Evolutionary conservation across 2,113 vertebrate genomes (phyloP).

Genomic region (Baryphthengus martii): DNA sequence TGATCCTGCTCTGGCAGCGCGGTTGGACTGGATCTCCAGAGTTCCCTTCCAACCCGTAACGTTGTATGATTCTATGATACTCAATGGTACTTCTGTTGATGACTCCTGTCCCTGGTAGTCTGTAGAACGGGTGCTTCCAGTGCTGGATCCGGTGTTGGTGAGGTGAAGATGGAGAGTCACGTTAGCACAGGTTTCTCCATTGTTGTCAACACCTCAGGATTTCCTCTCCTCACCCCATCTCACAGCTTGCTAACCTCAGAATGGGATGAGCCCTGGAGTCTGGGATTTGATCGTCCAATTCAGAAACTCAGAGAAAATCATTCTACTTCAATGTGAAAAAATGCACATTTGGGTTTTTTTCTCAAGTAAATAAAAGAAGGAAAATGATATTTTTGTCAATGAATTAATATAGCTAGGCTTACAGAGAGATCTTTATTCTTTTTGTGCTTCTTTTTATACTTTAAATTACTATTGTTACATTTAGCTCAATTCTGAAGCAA

Average conservation of each 20-base stretch:
- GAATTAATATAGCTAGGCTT: neutral
- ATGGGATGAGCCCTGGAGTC: neutral
- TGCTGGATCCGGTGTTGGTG: neutral
- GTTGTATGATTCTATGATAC: too few species aligned
- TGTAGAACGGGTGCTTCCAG: neutral
- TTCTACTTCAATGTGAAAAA: neutral
- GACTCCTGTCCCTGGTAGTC: neutral
- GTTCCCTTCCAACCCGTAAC: too few species aligned
- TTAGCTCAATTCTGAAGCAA: neutral
- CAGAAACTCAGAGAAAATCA: neutral
- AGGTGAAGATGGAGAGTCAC: neutral
- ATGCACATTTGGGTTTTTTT: neutral
- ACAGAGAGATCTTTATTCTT: neutral
- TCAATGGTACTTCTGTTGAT: neutral
- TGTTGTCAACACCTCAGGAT: neutral
- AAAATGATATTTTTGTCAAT: neutral
- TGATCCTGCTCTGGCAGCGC: too few species aligned
- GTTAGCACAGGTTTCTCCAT: neutral
- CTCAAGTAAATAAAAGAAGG: neutral
- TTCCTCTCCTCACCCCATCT: neutral
- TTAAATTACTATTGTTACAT: neutral
- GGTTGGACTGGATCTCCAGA: too few species aligned
- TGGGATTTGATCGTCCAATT: neutral
- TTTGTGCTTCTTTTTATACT: neutral
- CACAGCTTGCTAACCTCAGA: neutral